Evolutionary conservation across 2,888 invertebrate genomes (phyloP), one percentile per base, ranked within the genome.

Genomic region (Neocrepidodera transversa): DNA sequence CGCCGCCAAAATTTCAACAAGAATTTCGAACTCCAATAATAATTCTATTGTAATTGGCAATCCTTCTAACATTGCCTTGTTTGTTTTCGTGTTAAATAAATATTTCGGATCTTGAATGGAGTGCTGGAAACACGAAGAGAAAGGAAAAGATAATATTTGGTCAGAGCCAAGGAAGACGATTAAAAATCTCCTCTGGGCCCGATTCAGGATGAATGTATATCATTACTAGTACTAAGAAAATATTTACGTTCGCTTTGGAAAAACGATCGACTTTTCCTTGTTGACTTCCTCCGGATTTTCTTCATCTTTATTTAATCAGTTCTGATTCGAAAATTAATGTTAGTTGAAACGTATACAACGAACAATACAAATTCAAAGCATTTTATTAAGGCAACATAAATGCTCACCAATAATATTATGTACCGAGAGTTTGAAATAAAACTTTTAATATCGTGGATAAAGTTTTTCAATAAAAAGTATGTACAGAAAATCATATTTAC

Each of bases 71-170:
- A 50, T 23, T 26, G 36, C 10, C 36, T 36, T 50, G 50, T 50
- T 50, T 36, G 36, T 38, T 36, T 50, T 50, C 36, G 20, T 36
- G 50, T 50, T 36, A 23, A 36, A 50, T 50, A 50, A 50, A 50
- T 50, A 50, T 48, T 30, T 16, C 32, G 17, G 48, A 32, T 48
- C 48, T 48, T 17, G 48, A 45, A 45, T 26, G 26, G 45, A 18
- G 36, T 10, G 36, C 23, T 13, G 14, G 20, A 36, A 50, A 28
- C 49, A 38, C 32, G 50, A 20, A 28, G 35, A 35, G 49, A 50
- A 50, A 36, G 20, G 36, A 36, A 36, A 50, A 35, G 50, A 50
- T 50, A 50, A 50, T 50, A 50, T 50, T 50, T 50, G 50, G 50
- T 23, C 23, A 50, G 36, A 50, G 36, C 38, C 36, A n/a, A 18